phyloP scores from a whole-genome alignment of 2,888 invertebrate species.

The Embidobia sp. region DNA sequence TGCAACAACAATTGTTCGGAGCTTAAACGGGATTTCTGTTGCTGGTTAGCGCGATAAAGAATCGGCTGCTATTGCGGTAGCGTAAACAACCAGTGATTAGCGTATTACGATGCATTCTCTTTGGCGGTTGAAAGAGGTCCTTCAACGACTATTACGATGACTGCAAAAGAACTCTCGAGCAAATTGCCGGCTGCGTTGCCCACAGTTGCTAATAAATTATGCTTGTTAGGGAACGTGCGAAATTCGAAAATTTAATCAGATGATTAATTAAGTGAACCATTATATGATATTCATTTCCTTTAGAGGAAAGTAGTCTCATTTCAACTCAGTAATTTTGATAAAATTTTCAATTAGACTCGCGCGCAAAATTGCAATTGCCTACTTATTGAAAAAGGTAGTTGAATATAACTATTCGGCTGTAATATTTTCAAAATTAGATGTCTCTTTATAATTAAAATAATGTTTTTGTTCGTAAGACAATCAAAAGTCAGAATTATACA shows the following conservation, averaged over 20 bases:
- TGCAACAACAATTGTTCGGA: too few relatives aligned
- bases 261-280: conserved; percentile 35
- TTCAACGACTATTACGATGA: conserved; percentile 57
- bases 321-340: too few relatives aligned
- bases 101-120: conserved; percentile 64
- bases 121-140: conserved; percentile 46
- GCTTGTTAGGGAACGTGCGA: conserved; percentile 58
- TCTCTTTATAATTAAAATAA: too few relatives aligned
- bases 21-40: conserved; percentile 17
- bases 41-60: conserved; percentile 17
- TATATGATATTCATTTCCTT: too few relatives aligned
- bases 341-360: too few relatives aligned
- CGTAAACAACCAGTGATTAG: conserved; percentile 63
- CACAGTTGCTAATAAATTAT: conserved; percentile 55
- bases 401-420: too few relatives aligned
- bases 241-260: conserved; percentile 42
- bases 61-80: conserved; percentile 53
- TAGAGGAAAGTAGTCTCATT: too few relatives aligned
- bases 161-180: conserved; percentile 54
- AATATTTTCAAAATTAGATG: too few relatives aligned
- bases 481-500: too few relatives aligned
- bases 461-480: too few relatives aligned
- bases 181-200: conserved; percentile 52
- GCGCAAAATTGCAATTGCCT: too few relatives aligned
- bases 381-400: too few relatives aligned